Evolutionary conservation across 2,113 vertebrate genomes (phyloP).

Genomic region (Hassar affinis): DNA sequence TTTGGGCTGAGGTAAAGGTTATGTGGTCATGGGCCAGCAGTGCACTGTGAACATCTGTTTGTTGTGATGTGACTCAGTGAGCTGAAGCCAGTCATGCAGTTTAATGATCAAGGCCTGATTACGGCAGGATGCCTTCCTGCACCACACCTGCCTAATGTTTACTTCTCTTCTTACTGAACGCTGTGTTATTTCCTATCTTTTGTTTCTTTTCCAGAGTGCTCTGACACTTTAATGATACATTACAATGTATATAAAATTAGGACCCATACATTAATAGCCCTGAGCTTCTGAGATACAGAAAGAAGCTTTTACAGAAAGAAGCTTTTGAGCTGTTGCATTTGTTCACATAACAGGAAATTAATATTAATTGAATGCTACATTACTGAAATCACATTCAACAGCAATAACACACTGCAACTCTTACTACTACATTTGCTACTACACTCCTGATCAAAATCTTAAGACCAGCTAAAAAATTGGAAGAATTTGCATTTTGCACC

Average conservation of each 20-base stretch:
- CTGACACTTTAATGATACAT: neutral
- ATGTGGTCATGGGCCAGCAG: neutral
- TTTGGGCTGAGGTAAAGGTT: neutral
- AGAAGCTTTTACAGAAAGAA: too few relatives aligned
- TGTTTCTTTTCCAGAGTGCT: neutral
- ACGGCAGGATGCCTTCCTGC: neutral
- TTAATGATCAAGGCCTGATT: neutral
- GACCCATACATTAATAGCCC: neutral
- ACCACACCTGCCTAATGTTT: neutral
- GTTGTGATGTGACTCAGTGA: slow-evolving; percentile 14
- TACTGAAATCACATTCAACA: too few relatives aligned
- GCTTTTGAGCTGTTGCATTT: too few relatives aligned
- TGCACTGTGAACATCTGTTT: slow-evolving; percentile 14
- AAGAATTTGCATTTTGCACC: too few relatives aligned
- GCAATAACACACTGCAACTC: too few relatives aligned
- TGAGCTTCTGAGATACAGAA: neutral
- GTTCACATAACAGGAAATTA: too few relatives aligned
- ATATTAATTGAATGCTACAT: too few relatives aligned
- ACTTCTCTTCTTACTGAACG: neutral
- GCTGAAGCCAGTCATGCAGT: neutral
- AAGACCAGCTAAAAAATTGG: too few relatives aligned
- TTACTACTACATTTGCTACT: too few relatives aligned
- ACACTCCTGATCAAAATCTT: too few relatives aligned
- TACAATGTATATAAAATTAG: neutral
- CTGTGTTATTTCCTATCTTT: neutral